Conservation (phyloP, 23 tunicate species). For the Clavelina lepadiformis region DNA sequence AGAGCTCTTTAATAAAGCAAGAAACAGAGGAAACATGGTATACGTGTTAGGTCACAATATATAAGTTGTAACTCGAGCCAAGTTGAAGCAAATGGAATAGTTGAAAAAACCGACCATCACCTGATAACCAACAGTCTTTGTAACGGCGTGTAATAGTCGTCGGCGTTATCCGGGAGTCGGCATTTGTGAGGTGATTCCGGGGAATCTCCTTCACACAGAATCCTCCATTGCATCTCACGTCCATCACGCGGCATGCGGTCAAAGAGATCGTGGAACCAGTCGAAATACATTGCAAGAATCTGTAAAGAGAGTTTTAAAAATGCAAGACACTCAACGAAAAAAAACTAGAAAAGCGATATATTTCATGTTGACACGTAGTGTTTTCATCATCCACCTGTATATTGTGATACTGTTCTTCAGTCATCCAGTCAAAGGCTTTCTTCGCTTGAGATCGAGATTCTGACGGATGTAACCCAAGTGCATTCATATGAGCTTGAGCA, state of each 20-base stretch:
- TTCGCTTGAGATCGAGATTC: slow-evolving; percentile 71
- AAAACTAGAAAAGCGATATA: too few species aligned
- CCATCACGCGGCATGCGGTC: slow-evolving; percentile 90
- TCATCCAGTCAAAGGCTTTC: slow-evolving; percentile 94
- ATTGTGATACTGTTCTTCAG: slow-evolving; percentile 74
- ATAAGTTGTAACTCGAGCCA: not conserved
- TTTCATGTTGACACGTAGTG: too few species aligned
- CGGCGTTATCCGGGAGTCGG: slow-evolving; percentile 85
- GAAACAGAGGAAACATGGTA: not conserved
- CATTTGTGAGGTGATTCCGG: slow-evolving; percentile 51
- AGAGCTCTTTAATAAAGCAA: slow-evolving; percentile 36
- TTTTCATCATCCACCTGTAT: slow-evolving; percentile 37
- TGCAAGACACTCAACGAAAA: not conserved
- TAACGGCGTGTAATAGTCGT: slow-evolving; percentile 76
- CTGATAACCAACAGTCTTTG: slow-evolving; percentile 81
- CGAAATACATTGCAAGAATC: slow-evolving; percentile 71
- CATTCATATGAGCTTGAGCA: slow-evolving; percentile 69
- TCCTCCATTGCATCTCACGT: slow-evolving; percentile 85
- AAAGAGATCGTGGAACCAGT: slow-evolving; percentile 79
- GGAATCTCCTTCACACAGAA: slow-evolving; percentile 81
- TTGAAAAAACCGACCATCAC: slow-evolving; percentile 9
- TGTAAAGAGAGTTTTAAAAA: not conserved
- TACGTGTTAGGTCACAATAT: not conserved
- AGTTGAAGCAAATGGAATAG: not conserved
- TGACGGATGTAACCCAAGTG: slow-evolving; percentile 63